Percentiles rank a stretch among this genome's conserved stretches.
phyloP scores from a whole-genome alignment of 2,888 invertebrate species.

The Phorcus lineatus region DNA sequence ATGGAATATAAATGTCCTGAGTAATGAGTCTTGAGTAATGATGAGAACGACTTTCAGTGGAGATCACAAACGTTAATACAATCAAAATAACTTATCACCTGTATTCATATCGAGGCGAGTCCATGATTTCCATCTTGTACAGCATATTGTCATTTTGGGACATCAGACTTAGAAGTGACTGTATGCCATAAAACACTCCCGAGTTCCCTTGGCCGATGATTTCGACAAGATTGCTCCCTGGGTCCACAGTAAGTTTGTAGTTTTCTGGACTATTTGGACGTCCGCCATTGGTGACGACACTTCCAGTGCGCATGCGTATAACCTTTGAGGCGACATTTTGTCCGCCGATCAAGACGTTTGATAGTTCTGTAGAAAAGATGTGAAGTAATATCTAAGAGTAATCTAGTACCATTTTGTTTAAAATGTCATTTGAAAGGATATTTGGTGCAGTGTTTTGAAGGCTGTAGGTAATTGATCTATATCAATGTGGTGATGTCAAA shows the following conservation, averaged over 20 bases:
- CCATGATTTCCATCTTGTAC: conserved; percentile 4
- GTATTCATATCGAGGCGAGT: conserved; percentile 18
- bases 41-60: no score
- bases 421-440: no score
- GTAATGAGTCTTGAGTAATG: no score
- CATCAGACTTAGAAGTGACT: conserved; percentile 35
- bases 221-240: conserved; percentile 18
- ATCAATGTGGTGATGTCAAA: no score
- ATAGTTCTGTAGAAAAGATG: not conserved
- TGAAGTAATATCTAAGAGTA: no score
- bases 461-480: no score
- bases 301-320: not conserved
- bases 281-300: not conserved
- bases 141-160: not conserved
- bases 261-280: conserved; percentile 29
- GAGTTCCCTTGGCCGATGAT: conserved; percentile 42
- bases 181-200: conserved; percentile 44
- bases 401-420: no score
- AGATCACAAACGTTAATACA: no score
- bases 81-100: not conserved
- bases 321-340: not conserved
- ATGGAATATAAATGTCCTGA: no score
- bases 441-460: no score
- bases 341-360: not conserved
- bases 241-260: conserved; percentile 39